Evolutionary conservation across 1,140 invertebrate genomes (phyloP).

Genomic region (Thrips palmi): DNA sequence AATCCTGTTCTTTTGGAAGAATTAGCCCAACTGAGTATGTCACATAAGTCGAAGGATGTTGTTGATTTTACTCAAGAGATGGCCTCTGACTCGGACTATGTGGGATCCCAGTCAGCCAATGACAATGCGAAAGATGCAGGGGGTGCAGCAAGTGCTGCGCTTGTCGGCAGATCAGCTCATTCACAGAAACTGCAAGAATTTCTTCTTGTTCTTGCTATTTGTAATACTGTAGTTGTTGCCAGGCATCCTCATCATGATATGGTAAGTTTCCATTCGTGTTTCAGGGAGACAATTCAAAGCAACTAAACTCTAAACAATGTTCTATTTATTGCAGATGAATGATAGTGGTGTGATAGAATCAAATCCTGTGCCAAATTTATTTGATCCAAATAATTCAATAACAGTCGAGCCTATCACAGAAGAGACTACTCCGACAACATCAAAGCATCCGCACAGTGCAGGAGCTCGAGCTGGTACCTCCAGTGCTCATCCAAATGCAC

Average conservation of each 20-base stretch:
- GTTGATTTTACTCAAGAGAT: no score
- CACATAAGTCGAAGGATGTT: no score
- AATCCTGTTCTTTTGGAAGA: no score
- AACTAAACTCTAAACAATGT: not conserved
- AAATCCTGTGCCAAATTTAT: constrained; percentile 9
- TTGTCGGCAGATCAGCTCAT: constrained; percentile 12
- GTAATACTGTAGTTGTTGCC: constrained; percentile 91
- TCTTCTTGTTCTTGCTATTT: constrained; percentile 76
- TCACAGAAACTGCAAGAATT: constrained; percentile 63
- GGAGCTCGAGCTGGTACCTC: no score
- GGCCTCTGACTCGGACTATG: constrained; percentile 14
- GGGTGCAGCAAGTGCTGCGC: no score
- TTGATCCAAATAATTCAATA: no score
- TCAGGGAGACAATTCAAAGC: not conserved
- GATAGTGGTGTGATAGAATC: constrained; percentile 48
- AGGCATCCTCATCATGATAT: constrained; percentile 73
- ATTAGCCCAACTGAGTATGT: constrained; percentile 7
- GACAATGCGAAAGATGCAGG: not conserved
- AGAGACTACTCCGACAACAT: not conserved
- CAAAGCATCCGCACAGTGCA: not conserved
- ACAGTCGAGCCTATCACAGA: not conserved
- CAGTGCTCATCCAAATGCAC: no score
- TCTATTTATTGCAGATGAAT: constrained; percentile 39
- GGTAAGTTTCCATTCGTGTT: constrained; percentile 19
- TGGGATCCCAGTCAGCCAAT: constrained; percentile 13